Conservation (phyloP, 2,113 vertebrate genomes). For the Mus spicilegus region DNA sequence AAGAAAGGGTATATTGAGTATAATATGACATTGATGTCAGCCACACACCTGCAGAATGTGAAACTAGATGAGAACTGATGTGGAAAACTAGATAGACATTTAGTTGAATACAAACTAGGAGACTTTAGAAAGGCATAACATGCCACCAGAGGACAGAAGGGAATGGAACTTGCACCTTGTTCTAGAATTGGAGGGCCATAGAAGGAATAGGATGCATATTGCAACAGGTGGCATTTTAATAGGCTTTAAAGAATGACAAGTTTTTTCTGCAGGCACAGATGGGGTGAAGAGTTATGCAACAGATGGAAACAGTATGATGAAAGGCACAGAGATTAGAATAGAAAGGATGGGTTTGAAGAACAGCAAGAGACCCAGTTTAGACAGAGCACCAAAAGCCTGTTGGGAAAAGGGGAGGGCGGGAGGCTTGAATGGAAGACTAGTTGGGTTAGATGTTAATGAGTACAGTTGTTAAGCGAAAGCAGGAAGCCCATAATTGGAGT, state of each 20-base stretch:
- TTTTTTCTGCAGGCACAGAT: background rate
- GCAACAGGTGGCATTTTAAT: background rate
- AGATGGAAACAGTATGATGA: background rate
- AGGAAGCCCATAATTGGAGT: fast-evolving
- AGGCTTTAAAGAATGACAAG: background rate
- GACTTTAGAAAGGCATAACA: background rate
- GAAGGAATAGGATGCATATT: background rate
- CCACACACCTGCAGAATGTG: fast-evolving
- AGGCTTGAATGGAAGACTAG: background rate
- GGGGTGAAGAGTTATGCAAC: background rate
- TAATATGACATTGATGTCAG: background rate
- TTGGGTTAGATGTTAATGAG: background rate
- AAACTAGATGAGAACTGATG: background rate
- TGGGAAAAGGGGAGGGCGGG: background rate
- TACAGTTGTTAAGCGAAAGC: background rate
- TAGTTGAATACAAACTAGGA: background rate
- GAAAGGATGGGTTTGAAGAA: background rate
- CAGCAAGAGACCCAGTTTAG: background rate
- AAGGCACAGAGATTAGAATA: background rate
- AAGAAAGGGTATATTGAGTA: background rate
- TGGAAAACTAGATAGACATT: background rate
- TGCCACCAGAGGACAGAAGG: background rate
- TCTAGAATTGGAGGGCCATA: background rate
- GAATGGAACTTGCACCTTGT: background rate
- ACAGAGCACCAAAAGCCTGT: background rate